Evolutionary conservation across 2,888 invertebrate genomes (phyloP).

Genomic region (Nephrotoma appendiculata): DNA sequence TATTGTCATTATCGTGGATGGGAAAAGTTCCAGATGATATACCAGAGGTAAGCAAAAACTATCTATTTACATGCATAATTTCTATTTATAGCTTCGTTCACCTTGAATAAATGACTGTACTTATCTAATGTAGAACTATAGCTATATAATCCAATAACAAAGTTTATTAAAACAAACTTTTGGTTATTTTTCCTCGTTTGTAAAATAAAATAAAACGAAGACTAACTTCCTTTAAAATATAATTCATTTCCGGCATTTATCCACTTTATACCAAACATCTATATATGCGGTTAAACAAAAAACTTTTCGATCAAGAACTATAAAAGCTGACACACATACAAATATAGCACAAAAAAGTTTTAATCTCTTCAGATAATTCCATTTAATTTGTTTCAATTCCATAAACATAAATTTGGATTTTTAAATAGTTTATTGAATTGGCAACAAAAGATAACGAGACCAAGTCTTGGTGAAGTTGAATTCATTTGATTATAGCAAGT

Average conservation of each 20-base stretch:
- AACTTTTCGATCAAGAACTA: not conserved
- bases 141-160: not conserved
- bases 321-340: not conserved
- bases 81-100: not conserved
- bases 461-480: not conserved
- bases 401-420: not conserved
- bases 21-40: conserved; percentile 93
- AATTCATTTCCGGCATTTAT: not conserved
- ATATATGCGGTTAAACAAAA: not conserved
- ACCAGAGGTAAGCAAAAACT: conserved; percentile 55
- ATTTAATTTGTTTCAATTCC: not conserved
- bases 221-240: not conserved
- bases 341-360: not conserved
- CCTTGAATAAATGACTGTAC: not conserved
- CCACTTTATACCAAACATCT: not conserved
- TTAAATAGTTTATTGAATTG: not conserved
- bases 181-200: not conserved
- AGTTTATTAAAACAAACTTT: not conserved
- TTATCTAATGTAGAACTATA: not conserved
- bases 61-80: not conserved
- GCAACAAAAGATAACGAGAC: not conserved
- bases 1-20: conserved; percentile 95
- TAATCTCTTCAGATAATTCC: not conserved
- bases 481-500: not conserved
- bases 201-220: not conserved